Evolutionary conservation across 2,113 vertebrate genomes (phyloP).

Genomic region (Phylloscopus trochilus): DNA sequence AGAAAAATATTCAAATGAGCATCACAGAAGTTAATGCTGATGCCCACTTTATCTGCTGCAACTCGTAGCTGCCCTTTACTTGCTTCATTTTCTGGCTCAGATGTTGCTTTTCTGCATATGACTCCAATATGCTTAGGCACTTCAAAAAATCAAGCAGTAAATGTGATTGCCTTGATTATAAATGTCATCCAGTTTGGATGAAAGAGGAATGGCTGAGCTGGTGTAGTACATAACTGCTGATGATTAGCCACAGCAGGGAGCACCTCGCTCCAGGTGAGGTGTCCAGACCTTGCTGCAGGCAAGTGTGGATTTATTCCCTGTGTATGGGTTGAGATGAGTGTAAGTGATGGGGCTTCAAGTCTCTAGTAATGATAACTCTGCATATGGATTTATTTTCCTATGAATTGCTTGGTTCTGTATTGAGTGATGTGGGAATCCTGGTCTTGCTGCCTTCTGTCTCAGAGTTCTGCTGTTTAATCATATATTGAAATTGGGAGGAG

Average conservation of each 20-base stretch:
- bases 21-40: not conserved
- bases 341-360: not conserved
- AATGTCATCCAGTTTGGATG: not conserved
- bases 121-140: not conserved
- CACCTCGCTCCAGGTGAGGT: not conserved
- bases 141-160: constrained; percentile 8
- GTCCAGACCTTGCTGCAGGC: not conserved
- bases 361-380: not conserved
- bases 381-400: not conserved
- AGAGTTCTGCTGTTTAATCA: not conserved
- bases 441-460: not conserved
- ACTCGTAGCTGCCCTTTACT: not conserved
- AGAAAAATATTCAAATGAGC: not conserved
- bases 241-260: not conserved
- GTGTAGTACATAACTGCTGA: not conserved
- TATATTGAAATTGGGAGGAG: not conserved
- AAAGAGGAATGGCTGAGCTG: not conserved
- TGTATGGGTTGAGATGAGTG: not conserved
- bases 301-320: not conserved
- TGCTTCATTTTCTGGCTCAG: not conserved
- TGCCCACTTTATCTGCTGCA: not conserved
- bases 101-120: not conserved
- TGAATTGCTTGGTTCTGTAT: not conserved
- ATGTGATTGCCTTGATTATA: constrained; percentile 31
- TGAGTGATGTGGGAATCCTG: not conserved